A percentile compares a stretch with the other conserved stretches of the same genome.
phyloP scores from a whole-genome alignment of 2,797 vertebrate genomes.

The Pelochelys cantorii region DNA sequence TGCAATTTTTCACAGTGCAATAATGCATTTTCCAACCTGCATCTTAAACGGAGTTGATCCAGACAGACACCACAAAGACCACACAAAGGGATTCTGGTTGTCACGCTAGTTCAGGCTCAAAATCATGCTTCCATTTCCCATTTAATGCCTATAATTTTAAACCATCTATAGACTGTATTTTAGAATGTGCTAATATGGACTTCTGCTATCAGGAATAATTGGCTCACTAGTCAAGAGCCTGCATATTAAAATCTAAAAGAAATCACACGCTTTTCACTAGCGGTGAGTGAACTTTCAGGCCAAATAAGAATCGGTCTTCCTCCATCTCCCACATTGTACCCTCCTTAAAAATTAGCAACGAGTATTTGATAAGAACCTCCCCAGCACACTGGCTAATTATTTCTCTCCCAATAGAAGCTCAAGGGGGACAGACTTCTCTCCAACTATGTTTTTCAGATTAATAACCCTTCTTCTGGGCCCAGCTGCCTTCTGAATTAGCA shows the following conservation, averaged over 20 bases:
- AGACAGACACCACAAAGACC: background rate
- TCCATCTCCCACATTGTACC: background rate
- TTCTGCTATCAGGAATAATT: background rate
- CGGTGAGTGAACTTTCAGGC: background rate
- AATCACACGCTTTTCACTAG: background rate
- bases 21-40: background rate
- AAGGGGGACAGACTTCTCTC: background rate
- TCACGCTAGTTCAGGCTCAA: background rate
- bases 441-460: background rate
- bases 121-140: background rate
- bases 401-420: background rate
- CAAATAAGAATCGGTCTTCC: background rate
- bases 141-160: background rate
- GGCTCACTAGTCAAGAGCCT: background rate
- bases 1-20: background rate
- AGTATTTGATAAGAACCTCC: background rate
- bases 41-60: background rate
- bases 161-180: background rate
- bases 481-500: background rate
- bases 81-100: background rate
- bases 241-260: background rate
- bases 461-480: background rate
- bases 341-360: background rate
- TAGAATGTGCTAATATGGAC: background rate
- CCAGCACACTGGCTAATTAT: background rate